Conservation (phyloP, 2,888 invertebrate species). For the Neria commutata region DNA sequence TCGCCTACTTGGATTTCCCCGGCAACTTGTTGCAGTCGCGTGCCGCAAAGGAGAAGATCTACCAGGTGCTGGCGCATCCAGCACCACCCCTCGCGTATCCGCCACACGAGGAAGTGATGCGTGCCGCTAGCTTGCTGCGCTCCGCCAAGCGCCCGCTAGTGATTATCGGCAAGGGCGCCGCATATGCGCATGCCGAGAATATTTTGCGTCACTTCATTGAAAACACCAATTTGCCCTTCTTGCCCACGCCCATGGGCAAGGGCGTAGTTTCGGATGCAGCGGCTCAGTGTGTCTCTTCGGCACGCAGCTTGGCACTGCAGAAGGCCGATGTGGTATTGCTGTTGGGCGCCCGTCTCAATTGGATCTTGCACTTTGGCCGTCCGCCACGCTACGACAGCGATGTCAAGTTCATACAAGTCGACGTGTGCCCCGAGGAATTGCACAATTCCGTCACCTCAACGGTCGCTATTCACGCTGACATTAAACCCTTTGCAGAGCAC, state of each 20-base stretch:
- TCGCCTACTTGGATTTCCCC: conserved; percentile 88
- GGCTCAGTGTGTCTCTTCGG: conserved; percentile 79
- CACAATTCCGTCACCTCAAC: conserved; percentile 84
- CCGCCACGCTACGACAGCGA: conserved; percentile 81
- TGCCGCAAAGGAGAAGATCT: conserved; percentile 48
- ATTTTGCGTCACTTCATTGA: conserved; percentile 73
- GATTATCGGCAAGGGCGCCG: conserved; percentile 90
- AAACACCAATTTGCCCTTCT: conserved; percentile 79
- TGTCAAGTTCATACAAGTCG: conserved; percentile 84
- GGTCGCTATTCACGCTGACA: conserved; percentile 85
- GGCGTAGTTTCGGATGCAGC: conserved; percentile 78
- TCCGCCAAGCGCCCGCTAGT: conserved; percentile 83
- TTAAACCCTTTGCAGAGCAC: conserved; percentile 73
- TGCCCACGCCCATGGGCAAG: conserved; percentile 95
- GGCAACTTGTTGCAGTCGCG: conserved; percentile 76
- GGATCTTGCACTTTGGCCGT: conserved; percentile 97
- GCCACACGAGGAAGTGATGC: conserved; percentile 70
- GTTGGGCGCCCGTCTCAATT: conserved; percentile 91
- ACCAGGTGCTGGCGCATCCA: conserved; percentile 57
- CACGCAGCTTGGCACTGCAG: conserved; percentile 83
- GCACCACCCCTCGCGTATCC: conserved; percentile 75
- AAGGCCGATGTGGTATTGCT: conserved; percentile 88
- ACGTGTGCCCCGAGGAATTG: conserved; percentile 87
- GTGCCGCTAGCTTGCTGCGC: conserved; percentile 73
- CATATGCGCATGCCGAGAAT: conserved; percentile 79